Percentiles rank a stretch among this genome's conserved stretches.
These are phyloP conservation scores for Plebejus melissa DNA, from an alignment of 2,888 invertebrate species.

Conservation along the genomic window DNA sequence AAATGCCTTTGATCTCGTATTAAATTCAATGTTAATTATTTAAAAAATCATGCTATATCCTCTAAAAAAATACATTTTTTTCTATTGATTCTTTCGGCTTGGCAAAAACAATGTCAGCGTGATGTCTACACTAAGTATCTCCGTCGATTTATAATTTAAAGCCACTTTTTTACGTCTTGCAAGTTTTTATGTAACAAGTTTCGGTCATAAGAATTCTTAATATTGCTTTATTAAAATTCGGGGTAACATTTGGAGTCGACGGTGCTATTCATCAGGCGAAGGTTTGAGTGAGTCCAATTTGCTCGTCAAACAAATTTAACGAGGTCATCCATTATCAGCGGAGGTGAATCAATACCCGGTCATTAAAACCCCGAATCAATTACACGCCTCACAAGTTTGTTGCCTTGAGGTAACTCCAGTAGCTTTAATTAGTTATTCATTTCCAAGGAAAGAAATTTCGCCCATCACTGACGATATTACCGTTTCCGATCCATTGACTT, in stretches of 20 bases:
- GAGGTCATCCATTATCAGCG: conserved; percentile 47
- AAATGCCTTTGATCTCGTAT: not conserved
- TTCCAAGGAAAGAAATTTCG: conserved; percentile 17
- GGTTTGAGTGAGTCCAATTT: conserved; percentile 44
- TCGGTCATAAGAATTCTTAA: conserved; percentile 4
- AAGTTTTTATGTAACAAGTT: conserved; percentile 14
- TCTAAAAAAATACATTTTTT: not conserved
- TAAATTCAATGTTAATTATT: not conserved
- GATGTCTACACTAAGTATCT: conserved; percentile 3
- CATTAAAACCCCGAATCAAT: conserved; percentile 47
- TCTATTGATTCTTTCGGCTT: not conserved
- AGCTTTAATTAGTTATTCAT: conserved; percentile 26
- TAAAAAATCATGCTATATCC: not conserved
- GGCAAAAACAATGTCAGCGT: not conserved
- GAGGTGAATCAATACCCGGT: conserved; percentile 36
- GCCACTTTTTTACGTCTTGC: not conserved
- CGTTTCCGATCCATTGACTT: not conserved
- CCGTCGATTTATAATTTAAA: not conserved
- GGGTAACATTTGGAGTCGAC: conserved; percentile 41
- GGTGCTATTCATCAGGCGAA: conserved; percentile 34
- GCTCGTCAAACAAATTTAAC: conserved; percentile 50
- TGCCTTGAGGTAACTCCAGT: conserved; percentile 16
- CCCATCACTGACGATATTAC: not conserved
- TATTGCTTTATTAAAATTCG: conserved; percentile 25
- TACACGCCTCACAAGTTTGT: conserved; percentile 39